These are phyloP conservation scores for Aphis gossypii DNA, from an alignment of 1,140 invertebrate species.

Conservation along the genomic window DNA sequence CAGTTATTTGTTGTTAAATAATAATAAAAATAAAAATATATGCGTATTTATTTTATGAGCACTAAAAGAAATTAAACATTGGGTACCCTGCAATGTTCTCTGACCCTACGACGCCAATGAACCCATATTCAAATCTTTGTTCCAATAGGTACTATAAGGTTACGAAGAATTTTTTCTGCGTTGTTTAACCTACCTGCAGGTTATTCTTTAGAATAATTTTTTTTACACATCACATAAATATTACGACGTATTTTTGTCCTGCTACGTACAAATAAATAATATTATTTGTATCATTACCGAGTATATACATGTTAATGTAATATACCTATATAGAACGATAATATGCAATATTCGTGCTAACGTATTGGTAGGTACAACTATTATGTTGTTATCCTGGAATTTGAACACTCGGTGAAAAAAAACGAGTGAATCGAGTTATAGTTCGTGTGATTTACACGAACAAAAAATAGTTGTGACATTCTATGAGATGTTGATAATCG, in stretches of 20 bases:
- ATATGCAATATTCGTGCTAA: conserved; percentile 4
- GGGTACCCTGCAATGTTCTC: neutral
- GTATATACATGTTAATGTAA: neutral
- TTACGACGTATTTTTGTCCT: neutral
- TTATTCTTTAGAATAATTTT: neutral
- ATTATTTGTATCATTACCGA: neutral
- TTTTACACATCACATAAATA: neutral
- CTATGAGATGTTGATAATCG: neutral
- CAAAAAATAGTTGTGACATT: conserved; percentile 12
- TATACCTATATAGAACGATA: neutral
- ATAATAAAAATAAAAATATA: neutral
- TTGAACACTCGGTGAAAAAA: neutral
- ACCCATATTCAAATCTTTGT: neutral
- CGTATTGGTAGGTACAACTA: neutral
- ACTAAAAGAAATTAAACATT: conserved; percentile 10
- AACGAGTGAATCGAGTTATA: neutral
- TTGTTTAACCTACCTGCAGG: neutral
- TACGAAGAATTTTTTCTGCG: neutral
- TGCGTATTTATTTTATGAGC: neutral
- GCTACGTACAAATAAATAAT: neutral
- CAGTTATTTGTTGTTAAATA: neutral
- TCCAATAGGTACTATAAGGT: neutral
- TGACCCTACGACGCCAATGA: neutral
- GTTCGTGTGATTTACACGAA: neutral
- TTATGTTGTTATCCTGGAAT: conserved; percentile 17